Percentiles rank a stretch among this genome's conserved stretches.
Evolutionary conservation across 1,140 invertebrate species (phyloP).

Genomic region (Palaemon carinicauda): DNA sequence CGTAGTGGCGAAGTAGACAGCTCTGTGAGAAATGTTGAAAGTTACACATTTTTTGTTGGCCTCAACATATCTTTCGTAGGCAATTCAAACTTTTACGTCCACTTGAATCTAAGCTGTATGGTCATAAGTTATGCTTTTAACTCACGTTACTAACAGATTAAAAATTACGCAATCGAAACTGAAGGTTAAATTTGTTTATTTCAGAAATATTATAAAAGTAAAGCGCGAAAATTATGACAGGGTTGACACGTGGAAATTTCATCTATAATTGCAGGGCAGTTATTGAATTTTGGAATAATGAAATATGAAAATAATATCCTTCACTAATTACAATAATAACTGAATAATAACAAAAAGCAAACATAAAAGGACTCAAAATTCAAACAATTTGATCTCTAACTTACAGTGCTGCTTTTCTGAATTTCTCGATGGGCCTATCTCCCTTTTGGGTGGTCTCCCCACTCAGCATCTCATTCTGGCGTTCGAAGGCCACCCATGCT

Average conservation of each 20-base stretch:
- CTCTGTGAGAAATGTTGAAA: slow-evolving; percentile 69
- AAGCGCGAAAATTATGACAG: too few species aligned
- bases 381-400: background rate
- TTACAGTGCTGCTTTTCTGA: slow-evolving; percentile 10
- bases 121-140: too few species aligned
- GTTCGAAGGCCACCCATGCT: background rate
- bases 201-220: too few species aligned
- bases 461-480: background rate
- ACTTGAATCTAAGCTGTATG: too few species aligned
- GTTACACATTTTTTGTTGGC: background rate
- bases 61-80: background rate
- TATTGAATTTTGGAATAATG: too few species aligned
- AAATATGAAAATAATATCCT: too few species aligned
- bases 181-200: too few species aligned
- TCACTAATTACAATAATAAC: background rate
- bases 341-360: background rate
- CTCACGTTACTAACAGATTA: too few species aligned
- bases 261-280: too few species aligned
- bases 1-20: slow-evolving; percentile 96
- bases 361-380: background rate
- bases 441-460: background rate
- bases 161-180: too few species aligned
- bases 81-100: background rate
- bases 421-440: background rate
- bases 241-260: too few species aligned